phyloP scores from a whole-genome alignment of 2,797 vertebrate species.

The Protosalanx chinensis region DNA sequence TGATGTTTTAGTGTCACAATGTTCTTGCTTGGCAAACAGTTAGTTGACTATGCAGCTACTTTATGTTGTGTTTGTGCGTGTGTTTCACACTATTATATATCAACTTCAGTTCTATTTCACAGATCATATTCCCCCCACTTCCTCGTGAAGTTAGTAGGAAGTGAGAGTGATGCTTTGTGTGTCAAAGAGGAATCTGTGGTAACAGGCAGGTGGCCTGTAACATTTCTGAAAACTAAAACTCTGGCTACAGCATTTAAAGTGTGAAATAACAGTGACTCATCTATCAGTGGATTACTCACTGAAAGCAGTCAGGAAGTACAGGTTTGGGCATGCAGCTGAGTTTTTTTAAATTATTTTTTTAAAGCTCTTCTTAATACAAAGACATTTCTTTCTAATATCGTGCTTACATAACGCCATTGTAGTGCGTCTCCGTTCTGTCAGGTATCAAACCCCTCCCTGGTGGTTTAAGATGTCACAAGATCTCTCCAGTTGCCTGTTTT shows the following conservation, averaged over 20 bases:
- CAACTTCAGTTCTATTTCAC: conserved; percentile 29
- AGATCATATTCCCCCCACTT: conserved; percentile 40
- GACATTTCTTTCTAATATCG: not conserved
- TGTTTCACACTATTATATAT: conserved; percentile 2
- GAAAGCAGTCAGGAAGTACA: too few species aligned
- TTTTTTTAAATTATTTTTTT: not conserved
- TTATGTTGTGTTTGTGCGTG: not conserved
- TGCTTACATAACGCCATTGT: not conserved
- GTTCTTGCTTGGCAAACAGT: too few species aligned
- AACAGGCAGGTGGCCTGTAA: not conserved
- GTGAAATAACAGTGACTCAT: too few species aligned
- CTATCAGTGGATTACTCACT: too few species aligned
- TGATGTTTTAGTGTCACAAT: too few species aligned
- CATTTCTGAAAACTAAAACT: too few species aligned
- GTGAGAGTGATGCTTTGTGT: conserved; percentile 28
- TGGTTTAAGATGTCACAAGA: not conserved
- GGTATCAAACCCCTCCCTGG: not conserved
- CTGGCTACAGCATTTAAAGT: too few species aligned
- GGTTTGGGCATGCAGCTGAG: conserved; percentile 6
- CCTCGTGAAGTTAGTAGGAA: conserved; percentile 46
- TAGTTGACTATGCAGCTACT: not conserved
- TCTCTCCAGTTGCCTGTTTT: conserved; percentile 6
- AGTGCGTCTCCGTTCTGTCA: not conserved
- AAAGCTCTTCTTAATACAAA: not conserved
- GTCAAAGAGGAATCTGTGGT: not conserved